Evolutionary conservation across 2,888 invertebrate genomes (phyloP).

Genomic region (Melangyna quadrimaculata): DNA sequence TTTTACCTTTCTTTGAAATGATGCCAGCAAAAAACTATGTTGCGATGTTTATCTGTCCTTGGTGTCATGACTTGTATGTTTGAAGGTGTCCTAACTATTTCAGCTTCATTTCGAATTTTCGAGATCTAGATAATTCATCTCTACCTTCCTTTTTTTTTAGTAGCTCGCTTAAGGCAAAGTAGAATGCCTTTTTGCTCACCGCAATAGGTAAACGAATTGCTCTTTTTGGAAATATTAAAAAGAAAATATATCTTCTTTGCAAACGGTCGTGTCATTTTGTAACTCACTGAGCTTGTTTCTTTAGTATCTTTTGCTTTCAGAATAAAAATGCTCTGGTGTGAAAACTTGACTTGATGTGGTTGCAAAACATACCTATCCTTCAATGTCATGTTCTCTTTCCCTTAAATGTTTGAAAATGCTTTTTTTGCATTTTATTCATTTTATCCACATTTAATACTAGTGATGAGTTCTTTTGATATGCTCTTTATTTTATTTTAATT

Average conservation of each 20-base stretch:
- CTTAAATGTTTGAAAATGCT: neutral
- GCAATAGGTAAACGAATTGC: neutral
- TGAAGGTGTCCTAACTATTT: neutral
- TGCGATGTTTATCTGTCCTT: slow-evolving; percentile 5
- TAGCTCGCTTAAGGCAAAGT: neutral
- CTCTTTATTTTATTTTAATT: too few species aligned
- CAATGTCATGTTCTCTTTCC: too few species aligned
- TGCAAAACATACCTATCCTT: neutral
- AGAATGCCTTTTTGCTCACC: neutral
- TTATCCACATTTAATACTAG: neutral
- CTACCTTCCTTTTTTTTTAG: neutral
- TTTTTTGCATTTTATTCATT: neutral
- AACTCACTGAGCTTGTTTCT: neutral
- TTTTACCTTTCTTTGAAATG: neutral
- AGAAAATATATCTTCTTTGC: neutral
- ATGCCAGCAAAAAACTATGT: neutral
- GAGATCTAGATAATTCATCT: neutral
- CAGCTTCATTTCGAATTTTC: neutral
- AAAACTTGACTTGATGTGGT: neutral
- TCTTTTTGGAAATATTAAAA: neutral
- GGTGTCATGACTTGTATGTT: neutral
- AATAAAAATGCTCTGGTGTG: neutral
- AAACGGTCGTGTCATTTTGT: neutral
- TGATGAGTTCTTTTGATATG: neutral
- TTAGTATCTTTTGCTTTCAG: neutral